Base-by-base conservation (phyloP, 2,797 vertebrate species). In the Tolypeutes matacus region DNA sequence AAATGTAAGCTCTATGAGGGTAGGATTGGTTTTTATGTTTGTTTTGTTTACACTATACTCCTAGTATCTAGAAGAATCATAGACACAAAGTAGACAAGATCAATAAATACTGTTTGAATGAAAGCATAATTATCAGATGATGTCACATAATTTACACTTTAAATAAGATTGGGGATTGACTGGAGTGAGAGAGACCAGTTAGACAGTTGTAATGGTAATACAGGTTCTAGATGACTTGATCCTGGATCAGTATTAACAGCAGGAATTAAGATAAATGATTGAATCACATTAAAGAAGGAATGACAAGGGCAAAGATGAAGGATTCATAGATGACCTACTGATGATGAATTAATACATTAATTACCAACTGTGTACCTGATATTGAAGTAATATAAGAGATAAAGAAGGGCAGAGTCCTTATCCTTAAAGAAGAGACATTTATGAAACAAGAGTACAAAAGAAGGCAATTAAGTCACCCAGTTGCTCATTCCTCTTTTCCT, bases 51-150 rank as follows among this genome's bases (percentile, higher is more conserved):
- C 86, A 58, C 67, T 84, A 64, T 49, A 88, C 78, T 13, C 27
- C 14, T 83, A 12, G 0, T 39, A 92, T 70, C 39, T 75, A 78
- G 27, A 86, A 82, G 80, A 80, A 14, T 92, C 3, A 14, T 60
- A 13, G 20, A 73, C 67, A 89, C 7, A 75, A 93, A 36, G 6
- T 21, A 86, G 34, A 85, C 9, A 76, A 76, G 91, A 89, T 76
- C 67, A 62, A 29, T 91, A 86, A 84, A 2, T 64, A 42, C 5
- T 34, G 86, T 42, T 80, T 87, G 29, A 90, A 83, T 69, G n/a
- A 75, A 95, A 94, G 58, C 21, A 78, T 42, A 92, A 3, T 86
- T 75, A 87, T 87, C 17, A 92, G 92, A 23, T 72, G 31, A 58
- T 67, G 6, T 70, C 42, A 82, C 93, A 65, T 56, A 89, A 34